Base-by-base conservation (phyloP, 2,888 invertebrate species). In the Drosophila mercatorum region DNA sequence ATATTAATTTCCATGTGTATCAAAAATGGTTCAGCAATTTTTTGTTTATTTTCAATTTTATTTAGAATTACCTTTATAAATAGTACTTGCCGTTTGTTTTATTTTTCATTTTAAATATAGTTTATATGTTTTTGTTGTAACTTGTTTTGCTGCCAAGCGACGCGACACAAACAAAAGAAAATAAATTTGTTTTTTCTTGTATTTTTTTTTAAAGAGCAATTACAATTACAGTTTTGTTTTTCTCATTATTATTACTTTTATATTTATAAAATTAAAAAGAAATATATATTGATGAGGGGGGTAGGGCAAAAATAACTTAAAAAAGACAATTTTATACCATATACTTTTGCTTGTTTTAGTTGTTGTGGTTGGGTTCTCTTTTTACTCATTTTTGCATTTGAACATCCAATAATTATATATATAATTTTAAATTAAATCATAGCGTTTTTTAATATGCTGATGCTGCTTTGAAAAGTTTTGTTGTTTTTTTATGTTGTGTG, bases 221-320 rank as follows among this genome's bases (percentile, higher is more conserved):
- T 84, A 84, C 85, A 84, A 84, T 84, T 84, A 84, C 85, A 88
- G 83, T 88, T 82, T 80, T 83, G 63, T 83, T 83, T 72, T 88
- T 88, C 74, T 83, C 86, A 86, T 86, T 86, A 88, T 79, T 81
- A 83, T 88, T 88, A 84, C 80, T 83, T 83, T 84, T 78, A 84
- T 83, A 78, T 88, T 88, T 88, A 84, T 88, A 88, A 84, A 88
- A 88, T 84, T 88, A 88, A 88, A 85, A 84, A 84, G 86, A 80
- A 83, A 73, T 81, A 78, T 86, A 88, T 84, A 83, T 88, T 84
- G 88, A 85, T 88, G 88, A 88, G 80, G 85, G 74, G 74, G 69
- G 63, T 79, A 81, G 86, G 83, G 79, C 82, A 88, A 83, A 83
- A 83, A 82, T 84, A 83, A 84, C 84, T 86, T 84, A 84, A 78